Evolutionary conservation across 2,797 vertebrate species (phyloP), one percentile per base, ranked within the genome.

Genomic region (Acestrorhynchus altus): DNA sequence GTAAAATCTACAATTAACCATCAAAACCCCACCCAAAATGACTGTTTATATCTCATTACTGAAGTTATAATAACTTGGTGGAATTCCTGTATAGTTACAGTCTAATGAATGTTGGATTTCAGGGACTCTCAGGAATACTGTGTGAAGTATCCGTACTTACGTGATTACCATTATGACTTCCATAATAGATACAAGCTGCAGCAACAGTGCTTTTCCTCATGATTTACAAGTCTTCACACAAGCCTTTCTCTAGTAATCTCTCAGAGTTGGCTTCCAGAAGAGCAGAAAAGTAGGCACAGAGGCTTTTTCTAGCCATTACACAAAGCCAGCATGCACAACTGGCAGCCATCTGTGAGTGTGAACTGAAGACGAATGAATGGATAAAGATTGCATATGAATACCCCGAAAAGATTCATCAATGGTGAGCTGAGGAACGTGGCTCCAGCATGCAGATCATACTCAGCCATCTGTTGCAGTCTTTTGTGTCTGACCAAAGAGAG

Each of bases 391-490:
- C 52, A 61, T 75, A 16, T 74, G 69, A 61, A 47, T 39, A 39
- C 18, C 49, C 80, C 44, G 35, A 46, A 74, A 60, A 68, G 57
- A 59, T 66, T 79, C 52, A 65, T 80, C 65, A 80, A 47, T 46
- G 49, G 39, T 24, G 28, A 16, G 13, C 31, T 60, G n/a, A 56
- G 69, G 47, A 68, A 47, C 73, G 63, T 67, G 26, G 59, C 46
- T 64, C 47, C 46, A 20, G 69, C 70, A 24, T 64, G 40, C 67
- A 47, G 68, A 78, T 78, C 49, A 72, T 56, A 72, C 54, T 46
- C 64, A 13, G 72, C 83, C 85, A 84, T 86, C 85, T 83, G 85
- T 83, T 83, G 83, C 82, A 31, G 57, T 49, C 78, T 77, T 80
- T 83, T 83, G 82, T 85, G 44, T 44, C 15, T 2, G n/a, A 24